Base-by-base conservation (phyloP, 2,113 vertebrate species). In the Nesoenas mayeri region DNA sequence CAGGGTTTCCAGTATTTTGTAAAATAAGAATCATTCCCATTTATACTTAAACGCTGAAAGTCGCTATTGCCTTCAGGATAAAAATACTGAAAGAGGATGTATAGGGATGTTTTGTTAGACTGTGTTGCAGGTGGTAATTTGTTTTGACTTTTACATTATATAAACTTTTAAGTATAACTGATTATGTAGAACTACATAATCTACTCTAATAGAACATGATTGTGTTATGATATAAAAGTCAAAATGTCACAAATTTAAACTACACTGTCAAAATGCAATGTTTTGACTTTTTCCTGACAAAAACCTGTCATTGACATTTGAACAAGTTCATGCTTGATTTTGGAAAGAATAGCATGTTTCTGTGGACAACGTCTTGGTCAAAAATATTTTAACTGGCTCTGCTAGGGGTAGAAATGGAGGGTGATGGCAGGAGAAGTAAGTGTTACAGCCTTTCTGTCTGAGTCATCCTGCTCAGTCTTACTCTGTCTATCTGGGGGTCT, bases 211-310 rank as follows among this genome's bases (percentile, higher is more conserved):
- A 91, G 75, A 90, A 67, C 29, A 88, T 29, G 56, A 80, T 20
- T 77, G 56, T 95, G 48, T 93, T 95, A 53, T 96, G 93, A 94
- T 93, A 66, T 44, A 16, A 72, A 93, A 95, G 74, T 94, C 95
- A 96, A 85, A 91, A 93, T 91, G 88, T 78, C 95, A 84, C 67
- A 90, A 91, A 93, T 79, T 72, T 20, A 58, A 95, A 58, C 25
- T 73, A 15, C 0, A 0, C 62, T 83, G 80, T 90, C 81, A 78
- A 89, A 96, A 94, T 36, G 34, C 72, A 90, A 17, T 80, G 60
- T 93, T 96, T 95, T 91, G 91, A 93, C 85, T 80, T 93, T 38
- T 65, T 66, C 40, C 64, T 47, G 38, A 77, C 75, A 50, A 29
- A 74, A 88, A 84, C 6, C 47, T 79, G 47, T 12, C 71, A 77